Evolutionary conservation across 2,888 invertebrate species (phyloP).

Genomic region (Lordiphosa fenestrarum): DNA sequence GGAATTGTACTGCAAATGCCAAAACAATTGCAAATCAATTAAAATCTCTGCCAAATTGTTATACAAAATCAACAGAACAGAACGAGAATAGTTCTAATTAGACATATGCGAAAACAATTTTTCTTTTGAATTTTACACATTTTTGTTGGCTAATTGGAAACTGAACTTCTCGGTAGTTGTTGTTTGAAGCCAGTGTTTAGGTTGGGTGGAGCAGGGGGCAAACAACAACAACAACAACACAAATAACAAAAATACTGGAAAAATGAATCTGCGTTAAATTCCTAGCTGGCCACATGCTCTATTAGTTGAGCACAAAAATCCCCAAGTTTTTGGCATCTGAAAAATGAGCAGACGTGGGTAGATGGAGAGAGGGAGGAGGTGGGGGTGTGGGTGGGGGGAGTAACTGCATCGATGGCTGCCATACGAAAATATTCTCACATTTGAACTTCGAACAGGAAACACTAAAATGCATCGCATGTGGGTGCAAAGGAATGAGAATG

Average conservation of each 20-base stretch:
- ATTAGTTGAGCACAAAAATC: constrained; percentile 57
- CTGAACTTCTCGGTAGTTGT: no score
- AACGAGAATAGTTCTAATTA: no score
- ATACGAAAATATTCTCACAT: constrained; percentile 73
- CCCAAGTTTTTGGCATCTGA: constrained; percentile 56
- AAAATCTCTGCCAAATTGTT: no score
- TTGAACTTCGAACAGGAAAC: constrained; percentile 75
- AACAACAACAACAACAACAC: constrained; percentile 2
- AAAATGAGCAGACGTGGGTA: constrained; percentile 50
- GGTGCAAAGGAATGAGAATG: not conserved
- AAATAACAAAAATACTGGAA: constrained; percentile 29
- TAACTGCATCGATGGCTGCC: constrained; percentile 23
- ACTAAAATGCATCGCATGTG: constrained; percentile 59
- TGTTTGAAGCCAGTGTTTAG: no score
- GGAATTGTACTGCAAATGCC: no score
- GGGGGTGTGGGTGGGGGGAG: not conserved
- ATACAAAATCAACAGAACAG: no score
- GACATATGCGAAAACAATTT: no score
- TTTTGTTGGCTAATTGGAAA: no score
- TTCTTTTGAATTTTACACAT: no score
- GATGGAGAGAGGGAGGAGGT: not conserved
- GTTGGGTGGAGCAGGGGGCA: not conserved
- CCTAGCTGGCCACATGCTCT: constrained; percentile 55
- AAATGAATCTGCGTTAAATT: constrained; percentile 58
- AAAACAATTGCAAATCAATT: no score